Evolutionary conservation across 2,797 vertebrate species (phyloP), one percentile per base, ranked within the genome.

Genomic region (Hyperoplus lanceolatus): DNA sequence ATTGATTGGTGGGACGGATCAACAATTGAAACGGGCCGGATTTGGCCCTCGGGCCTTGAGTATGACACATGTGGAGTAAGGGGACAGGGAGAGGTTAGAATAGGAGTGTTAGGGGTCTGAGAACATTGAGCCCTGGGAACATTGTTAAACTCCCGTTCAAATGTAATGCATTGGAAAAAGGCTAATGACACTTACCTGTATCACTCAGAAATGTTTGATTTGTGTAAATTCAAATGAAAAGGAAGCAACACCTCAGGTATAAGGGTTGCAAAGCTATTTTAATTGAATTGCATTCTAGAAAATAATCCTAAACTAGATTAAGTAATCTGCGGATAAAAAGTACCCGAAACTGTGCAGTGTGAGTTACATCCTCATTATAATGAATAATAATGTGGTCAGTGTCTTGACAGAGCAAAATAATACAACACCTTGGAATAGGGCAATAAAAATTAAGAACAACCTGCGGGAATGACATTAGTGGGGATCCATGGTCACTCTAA

Each of bases 351-450:
- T 77, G 54, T 38, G 77, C 79, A 83, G 80, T 87, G 83, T 85
- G 81, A 91, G 84, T 70, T 83, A 60, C 82, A 79, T 74, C 79
- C 80, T 76, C 79, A 75, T 65, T 91, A 90, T 83, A 84, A 82
- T 90, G 89, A 93, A 88, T 93, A 94, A 95, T 94, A 93, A 89
- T 92, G 63, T 76, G 90, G 81, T 82, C 90, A 83, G 88, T 80
- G 87, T 13, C 69, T 78, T 90, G 86, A 92, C 88, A 92, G 80
- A 82, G 76, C 91, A 90, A 93, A 94, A 89, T 88, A 91, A 91
- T 83, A 71, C 83, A 82, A 91, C 93, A 68, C 72, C 53, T 79
- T 89, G 85, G 71, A 72, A 84, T 77, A 79, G 59, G 4, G n/a
- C 59, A 62, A 45, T 39, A 84, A 86, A 90, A 87, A 91, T 85